Base-by-base conservation (phyloP, 2,888 invertebrate species). In the Eupithecia pulchellata region DNA sequence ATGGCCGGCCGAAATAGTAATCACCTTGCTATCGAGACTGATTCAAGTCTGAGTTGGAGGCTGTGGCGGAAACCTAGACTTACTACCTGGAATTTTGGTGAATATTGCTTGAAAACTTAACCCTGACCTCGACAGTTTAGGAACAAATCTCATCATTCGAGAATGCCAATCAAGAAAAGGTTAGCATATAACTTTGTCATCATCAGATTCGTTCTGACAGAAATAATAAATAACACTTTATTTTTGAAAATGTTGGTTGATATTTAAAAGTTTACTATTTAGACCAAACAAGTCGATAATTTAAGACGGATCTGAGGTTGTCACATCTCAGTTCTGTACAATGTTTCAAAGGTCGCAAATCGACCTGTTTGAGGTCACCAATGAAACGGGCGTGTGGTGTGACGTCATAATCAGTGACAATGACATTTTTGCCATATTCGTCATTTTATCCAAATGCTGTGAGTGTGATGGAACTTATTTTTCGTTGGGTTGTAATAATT, bases 11-110 rank as follows among this genome's bases (percentile, higher is more conserved):
- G 88, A 91, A 91, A 91, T 89, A 89, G 89, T 91, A 91, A 92
- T 93, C 92, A 92, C 92, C 91, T 92, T 92, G 91, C 90, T 90
- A 90, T 91, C 90, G 91, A 88, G 85, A 87, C 85, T 80, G 86
- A 87, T 87, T 85, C 80, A 79, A 83, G 78, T 75, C 65, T 75
- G 82, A 79, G 82, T 66, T 78, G 78, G 74, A 76, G 84, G 88
- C 84, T 79, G 75, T 68, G 81, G 91, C 91, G 91, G 77, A 69
- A 66, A 57, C 14, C 61, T 61, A 61, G 61, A 34, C 4, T 1
- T n/a, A 20, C 5, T 32, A 62, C 42, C 32, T 13, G 25, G 62
- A 29, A 64, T 61, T 39, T 34, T 13, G 30, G 32, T 36, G 25
- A 34, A 60, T 60, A 30, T 4, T 57, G 57, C 29, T 11, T 57